Conservation (phyloP, 2,888 invertebrate species). For the Exephanes ischioxanthus region DNA sequence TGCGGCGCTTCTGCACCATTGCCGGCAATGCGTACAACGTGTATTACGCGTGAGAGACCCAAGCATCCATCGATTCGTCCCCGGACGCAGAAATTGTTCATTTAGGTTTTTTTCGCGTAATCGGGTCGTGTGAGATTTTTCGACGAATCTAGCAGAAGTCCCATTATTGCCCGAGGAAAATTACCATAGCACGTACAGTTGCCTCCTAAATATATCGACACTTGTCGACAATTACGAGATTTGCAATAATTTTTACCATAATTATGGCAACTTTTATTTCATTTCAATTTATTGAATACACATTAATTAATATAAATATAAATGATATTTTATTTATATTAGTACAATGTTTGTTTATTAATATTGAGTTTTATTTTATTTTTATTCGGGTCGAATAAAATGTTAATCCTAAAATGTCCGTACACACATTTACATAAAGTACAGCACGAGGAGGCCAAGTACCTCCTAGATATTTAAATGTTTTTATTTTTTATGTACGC, state of each 20-base stretch:
- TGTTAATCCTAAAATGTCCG: neutral
- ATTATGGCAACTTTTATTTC: no score
- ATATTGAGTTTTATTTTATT: neutral
- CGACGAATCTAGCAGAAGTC: neutral
- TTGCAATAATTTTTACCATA: no score
- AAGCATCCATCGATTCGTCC: conserved; percentile 37
- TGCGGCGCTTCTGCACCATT: neutral
- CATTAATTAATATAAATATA: no score
- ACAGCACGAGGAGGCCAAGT: neutral
- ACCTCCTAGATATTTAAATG: conserved; percentile 29
- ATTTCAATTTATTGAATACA: no score
- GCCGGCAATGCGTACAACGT: conserved; percentile 2
- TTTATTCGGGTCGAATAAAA: neutral
- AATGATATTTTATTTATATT: neutral
- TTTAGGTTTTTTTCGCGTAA: neutral
- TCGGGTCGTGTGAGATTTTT: neutral
- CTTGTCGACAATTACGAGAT: no score
- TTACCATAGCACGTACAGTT: no score
- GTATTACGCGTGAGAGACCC: neutral
- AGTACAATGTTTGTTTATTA: neutral
- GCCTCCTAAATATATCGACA: no score
- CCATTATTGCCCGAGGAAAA: no score
- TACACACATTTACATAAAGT: neutral
- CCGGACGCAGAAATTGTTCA: neutral
- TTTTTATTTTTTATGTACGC: conserved; percentile 26